A percentile compares a stretch with the other conserved stretches of the same genome.
Evolutionary conservation across 1,140 invertebrate genomes (phyloP).

Genomic region (Apis laboriosa): DNA sequence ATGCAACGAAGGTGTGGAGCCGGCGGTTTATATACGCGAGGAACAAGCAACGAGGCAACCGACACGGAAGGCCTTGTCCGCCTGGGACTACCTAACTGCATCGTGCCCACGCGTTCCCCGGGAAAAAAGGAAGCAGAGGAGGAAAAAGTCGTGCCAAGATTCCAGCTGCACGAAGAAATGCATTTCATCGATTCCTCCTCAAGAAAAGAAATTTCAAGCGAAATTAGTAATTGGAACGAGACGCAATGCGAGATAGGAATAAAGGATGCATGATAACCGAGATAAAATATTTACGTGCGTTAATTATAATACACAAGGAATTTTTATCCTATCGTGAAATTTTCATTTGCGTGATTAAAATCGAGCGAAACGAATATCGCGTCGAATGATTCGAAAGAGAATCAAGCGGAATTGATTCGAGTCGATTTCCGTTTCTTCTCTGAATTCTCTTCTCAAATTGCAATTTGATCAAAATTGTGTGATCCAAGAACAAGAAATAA

Average conservation of each 20-base stretch:
- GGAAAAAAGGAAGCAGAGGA: slow-evolving; percentile 22
- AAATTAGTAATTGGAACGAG: too few species aligned
- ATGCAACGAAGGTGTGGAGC: slow-evolving; percentile 39
- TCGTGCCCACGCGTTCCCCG: slow-evolving; percentile 57
- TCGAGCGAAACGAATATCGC: too few species aligned
- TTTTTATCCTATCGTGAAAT: too few species aligned
- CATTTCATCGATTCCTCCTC: not conserved
- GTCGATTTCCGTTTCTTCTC: not conserved
- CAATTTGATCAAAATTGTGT: too few species aligned
- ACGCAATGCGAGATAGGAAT: too few species aligned
- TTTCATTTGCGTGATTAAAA: too few species aligned
- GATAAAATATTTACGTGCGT: not conserved
- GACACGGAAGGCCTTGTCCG: slow-evolving; percentile 64
- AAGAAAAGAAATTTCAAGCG: too few species aligned
- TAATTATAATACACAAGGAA: too few species aligned
- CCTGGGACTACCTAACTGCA: slow-evolving; percentile 59
- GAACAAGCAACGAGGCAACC: slow-evolving; percentile 54
- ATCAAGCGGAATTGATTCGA: not conserved
- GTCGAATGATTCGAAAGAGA: not conserved
- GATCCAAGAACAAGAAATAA: too few species aligned
- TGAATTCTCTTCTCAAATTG: too few species aligned
- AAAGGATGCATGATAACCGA: too few species aligned
- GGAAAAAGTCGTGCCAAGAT: slow-evolving; percentile 50
- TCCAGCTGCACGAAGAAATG: not conserved
- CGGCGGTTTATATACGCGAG: slow-evolving; percentile 28